Conservation (phyloP, 1,140 invertebrate genomes). For the Metopolophium dirhodum region DNA sequence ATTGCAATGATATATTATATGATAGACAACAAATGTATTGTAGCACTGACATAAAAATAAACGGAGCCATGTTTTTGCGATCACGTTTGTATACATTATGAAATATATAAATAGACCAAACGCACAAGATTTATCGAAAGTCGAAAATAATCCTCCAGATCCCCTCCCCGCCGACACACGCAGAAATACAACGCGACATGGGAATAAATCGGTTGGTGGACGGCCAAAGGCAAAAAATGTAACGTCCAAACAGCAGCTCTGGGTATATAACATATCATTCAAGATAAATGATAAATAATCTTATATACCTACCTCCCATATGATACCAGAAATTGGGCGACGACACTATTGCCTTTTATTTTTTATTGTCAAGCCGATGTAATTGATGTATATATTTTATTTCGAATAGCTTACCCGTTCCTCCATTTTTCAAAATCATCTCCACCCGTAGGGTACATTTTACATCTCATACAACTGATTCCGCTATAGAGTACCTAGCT, state of each 20-base stretch:
- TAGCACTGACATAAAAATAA: not conserved
- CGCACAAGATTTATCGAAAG: not conserved
- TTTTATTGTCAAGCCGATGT: not conserved
- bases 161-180: not conserved
- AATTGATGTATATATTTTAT: constrained; percentile 12
- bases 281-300: not conserved
- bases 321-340: not conserved
- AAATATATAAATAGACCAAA: constrained; percentile 9
- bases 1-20: not conserved
- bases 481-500: not conserved
- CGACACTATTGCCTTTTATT: not conserved
- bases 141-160: not conserved
- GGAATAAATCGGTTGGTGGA: not conserved
- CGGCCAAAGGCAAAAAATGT: not conserved
- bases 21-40: not conserved
- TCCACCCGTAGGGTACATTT: not conserved
- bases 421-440: not conserved
- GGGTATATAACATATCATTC: not conserved
- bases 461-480: not conserved
- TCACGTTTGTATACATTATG: not conserved
- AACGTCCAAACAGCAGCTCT: not conserved
- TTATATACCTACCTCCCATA: not conserved
- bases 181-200: not conserved
- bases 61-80: constrained; percentile 19
- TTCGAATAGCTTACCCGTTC: not conserved